A percentile compares a stretch with the other conserved stretches of the same genome.
These are phyloP conservation scores for Catonia carolina DNA, from an alignment of 2,888 invertebrate species.

Conservation along the genomic window DNA sequence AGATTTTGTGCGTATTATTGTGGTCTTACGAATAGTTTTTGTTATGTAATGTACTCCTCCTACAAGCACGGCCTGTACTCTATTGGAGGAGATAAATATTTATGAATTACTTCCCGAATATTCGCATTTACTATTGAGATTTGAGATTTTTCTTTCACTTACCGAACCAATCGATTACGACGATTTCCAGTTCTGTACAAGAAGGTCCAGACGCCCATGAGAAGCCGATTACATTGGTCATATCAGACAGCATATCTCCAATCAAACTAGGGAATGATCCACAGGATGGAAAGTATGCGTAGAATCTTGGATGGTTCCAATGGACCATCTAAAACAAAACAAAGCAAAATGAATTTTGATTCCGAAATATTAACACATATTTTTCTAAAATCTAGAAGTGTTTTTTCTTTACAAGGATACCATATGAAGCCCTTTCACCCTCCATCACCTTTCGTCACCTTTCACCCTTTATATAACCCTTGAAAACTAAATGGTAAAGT, in stretches of 20 bases:
- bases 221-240: constrained; percentile 57
- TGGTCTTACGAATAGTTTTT: no score
- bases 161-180: constrained; percentile 77
- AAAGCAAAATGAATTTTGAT: background rate
- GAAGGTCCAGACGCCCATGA: constrained; percentile 77
- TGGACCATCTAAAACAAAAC: constrained; percentile 53
- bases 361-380: background rate
- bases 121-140: no score
- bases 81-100: no score
- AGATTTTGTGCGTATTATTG: no score
- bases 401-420: no score
- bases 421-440: no score
- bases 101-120: no score
- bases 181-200: constrained; percentile 76
- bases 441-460: no score
- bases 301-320: constrained; percentile 59
- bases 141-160: constrained; percentile 22
- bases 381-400: background rate
- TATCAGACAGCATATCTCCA: constrained; percentile 56
- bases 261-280: constrained; percentile 58
- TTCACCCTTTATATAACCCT: no score
- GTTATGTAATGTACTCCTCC: no score
- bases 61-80: no score
- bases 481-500: no score
- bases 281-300: constrained; percentile 59